Evolutionary conservation across 2,888 invertebrate species (phyloP), one percentile per base, ranked within the genome.

Genomic region (Andrena camellia): DNA sequence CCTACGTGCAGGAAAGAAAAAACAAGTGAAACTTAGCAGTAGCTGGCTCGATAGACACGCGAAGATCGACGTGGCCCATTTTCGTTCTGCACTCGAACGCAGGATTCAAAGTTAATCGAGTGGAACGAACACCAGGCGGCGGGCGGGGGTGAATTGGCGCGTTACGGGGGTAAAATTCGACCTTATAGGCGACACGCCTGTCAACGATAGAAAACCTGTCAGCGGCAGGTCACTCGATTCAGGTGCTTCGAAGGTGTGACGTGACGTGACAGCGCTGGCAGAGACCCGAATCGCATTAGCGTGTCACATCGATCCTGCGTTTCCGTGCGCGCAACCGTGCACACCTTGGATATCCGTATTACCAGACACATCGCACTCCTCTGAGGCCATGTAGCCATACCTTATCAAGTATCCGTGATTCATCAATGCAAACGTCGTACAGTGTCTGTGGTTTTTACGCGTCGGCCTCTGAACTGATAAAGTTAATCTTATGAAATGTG

Each of bases 171-270:
- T 80, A 59, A 81, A 80, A 76, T 82, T 80, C 82, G 75, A 67
- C 81, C 82, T 82, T 80, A 59, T 63, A 79, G 69, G 72, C 48
- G 77, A 66, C 67, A 48, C 75, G 73, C 75, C 70, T 76, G 82
- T 81, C 83, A 80, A 62, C 74, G 62, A 71, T 81, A 72, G 85
- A 73, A 74, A 83, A 83, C 71, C 83, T 85, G 85, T 86, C 86
- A 86, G 48, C 75, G 71, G 66, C 86, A 86, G 86, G 84, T 81
- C 84, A 86, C 62, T 78, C 86, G 78, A 73, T 78, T 81, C 68
- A 48, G 80, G 74, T 70, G 82, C 86, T 80, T 75, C 64, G 82
- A 84, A 76, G 74, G 70, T 79, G 60, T 86, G 82, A 84, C 70
- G 79, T 76, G 84, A 86, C 70, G 71, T 83, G 86, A 76, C 78